Base-by-base conservation (phyloP, 2,797 vertebrate genomes). In the Molossus alvarezi region DNA sequence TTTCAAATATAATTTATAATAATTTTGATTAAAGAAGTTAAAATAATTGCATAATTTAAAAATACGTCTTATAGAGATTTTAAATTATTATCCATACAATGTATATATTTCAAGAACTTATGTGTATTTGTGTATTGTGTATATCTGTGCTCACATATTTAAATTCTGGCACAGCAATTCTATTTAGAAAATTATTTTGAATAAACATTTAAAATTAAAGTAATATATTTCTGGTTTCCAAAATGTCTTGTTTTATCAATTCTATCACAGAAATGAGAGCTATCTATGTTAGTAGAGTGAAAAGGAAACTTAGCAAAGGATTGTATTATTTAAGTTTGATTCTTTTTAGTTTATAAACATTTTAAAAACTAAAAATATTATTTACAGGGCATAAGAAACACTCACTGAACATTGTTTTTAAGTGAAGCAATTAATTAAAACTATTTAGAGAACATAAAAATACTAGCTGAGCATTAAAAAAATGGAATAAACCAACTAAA, bases 1-100 rank as follows among this genome's bases (percentile, higher is more conserved):
- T 72, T 97, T 97, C 33, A 79, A 88, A 64, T 69, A 4, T 48
- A 87, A 65, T 85, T 96, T 91, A 55, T 60, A 48, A 53, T 80
- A 92, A 90, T 80, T 84, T 81, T 67, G 11, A 18, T 71, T 88
- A 67, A 67, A 69, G 57, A 86, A 92, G 25, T 53, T 65, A 72
- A 45, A 93, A 57, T 91, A 79, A 88, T 65, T 97, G 29, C 23
- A 72, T 55, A 88, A 71, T 58, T 21, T 82, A 65, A 92, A 86
- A 33, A n/a, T 72, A 58, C 3, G 62, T 88, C 25, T 88, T 93
- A 75, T 71, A 72, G 25, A 91, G 33, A 82, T 79, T 95, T 89
- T 53, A 81, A 79, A 69, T 96, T 9, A 73, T 88, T 84, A 73
- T 60, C 3, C 41, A 45, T 33, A 45, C 9, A 79, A 27, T 83